These are phyloP conservation scores for Takifugu rubripes DNA, from an alignment of 2,797 vertebrate genomes.

Conservation along the genomic window DNA sequence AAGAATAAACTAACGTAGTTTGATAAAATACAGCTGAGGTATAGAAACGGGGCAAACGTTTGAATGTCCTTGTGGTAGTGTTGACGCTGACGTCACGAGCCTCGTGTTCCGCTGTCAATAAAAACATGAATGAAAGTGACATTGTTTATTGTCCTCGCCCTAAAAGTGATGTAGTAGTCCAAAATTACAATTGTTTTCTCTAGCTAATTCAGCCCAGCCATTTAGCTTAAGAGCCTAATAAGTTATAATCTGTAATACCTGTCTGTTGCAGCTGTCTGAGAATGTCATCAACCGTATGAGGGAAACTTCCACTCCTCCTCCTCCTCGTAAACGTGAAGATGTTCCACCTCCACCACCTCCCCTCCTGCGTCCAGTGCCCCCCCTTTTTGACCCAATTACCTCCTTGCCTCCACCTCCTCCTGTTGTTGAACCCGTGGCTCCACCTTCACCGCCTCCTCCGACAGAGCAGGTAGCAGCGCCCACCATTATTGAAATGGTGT, in stretches of 20 bases:
- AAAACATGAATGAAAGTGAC: not conserved
- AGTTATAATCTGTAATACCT: not conserved
- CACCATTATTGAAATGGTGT: conserved; percentile 47
- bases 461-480: conserved; percentile 65
- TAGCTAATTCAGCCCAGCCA: no score
- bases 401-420: conserved; percentile 51
- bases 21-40: not conserved
- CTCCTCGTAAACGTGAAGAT: conserved; percentile 34
- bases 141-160: not conserved
- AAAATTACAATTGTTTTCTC: conserved; percentile 14
- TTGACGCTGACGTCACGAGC: conserved; percentile 40
- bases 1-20: no score
- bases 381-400: conserved; percentile 59
- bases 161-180: conserved; percentile 7
- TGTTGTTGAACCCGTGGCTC: conserved; percentile 42
- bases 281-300: conserved; percentile 95
- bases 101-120: conserved; percentile 2
- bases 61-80: conserved; percentile 9
- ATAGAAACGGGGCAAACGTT: not conserved
- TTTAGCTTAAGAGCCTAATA: no score
- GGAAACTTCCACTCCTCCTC: conserved; percentile 69
- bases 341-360: conserved; percentile 31
- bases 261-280: conserved; percentile 84
- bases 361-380: conserved; percentile 47
- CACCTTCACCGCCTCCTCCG: conserved; percentile 38